Evolutionary conservation across 1,140 invertebrate species (phyloP), one percentile per base, ranked within the genome.

Genomic region (Aporrectodea caliginosa): DNA sequence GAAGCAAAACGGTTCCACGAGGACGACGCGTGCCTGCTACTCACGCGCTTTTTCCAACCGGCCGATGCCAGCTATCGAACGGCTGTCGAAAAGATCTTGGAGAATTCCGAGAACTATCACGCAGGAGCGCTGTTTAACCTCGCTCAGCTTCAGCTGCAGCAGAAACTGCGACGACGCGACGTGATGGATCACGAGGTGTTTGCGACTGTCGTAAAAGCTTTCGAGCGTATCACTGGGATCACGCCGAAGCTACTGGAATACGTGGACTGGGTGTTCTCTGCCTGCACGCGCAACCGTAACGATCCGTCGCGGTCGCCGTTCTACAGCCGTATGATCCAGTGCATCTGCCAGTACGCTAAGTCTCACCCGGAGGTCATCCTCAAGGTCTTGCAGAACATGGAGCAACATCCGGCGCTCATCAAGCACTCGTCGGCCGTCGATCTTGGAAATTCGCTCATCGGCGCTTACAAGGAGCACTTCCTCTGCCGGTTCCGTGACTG

Each of bases 101-200:
- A 35, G 33, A 43, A 77, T 29, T 31, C 68, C 1, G 35, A 77
- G 2, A 22, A 77, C 33, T 77, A 43, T 32, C 75, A 77, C 58
- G 31, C 58, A 16, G 30, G 58, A 0, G 75, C 75, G 6, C 32
- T 77, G 22, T 77, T 77, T 68, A 29, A 77, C 30, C 75, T 77
- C 30, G 75, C 75, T 1, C 35, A 77, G 30, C 35, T 33, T 22
- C 75, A 77, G 30, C 75, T 68, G 75, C 32, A 27, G n/a, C 70
- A 68, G 22, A 68, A 68, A 27, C 6, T 58, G 68, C 16, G 31
- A 12, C 12, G 58, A 12, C 31, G n/a, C n/a, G 70, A 35, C 58
- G n/a, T 77, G 35, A 77, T 77, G 75, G 75, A 77, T 27, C 33
- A 77, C 30, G 58, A 12, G 30, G 58, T 43, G 27, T 77, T 77